Base-by-base conservation (phyloP, 2,113 vertebrate species). In the Odontophorus gujanensis region DNA sequence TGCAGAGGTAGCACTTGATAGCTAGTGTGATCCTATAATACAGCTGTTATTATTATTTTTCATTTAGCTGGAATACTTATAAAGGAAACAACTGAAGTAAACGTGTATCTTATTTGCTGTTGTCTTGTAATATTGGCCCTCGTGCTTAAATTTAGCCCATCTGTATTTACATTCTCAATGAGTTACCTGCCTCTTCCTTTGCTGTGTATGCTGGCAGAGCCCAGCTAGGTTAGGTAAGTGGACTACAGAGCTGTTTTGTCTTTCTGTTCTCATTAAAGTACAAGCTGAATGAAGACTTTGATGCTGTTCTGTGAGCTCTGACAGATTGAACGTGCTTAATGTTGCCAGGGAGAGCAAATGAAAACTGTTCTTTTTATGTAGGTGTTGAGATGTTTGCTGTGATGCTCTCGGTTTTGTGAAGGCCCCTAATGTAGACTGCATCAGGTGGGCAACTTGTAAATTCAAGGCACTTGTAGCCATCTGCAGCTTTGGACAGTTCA, bases 221-320 rank as follows among this genome's bases (percentile, higher is more conserved):
- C 7, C n/a, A 48, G 45, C 13, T n/a, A 1, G 19, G 13, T 0
- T 1, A 59, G 57, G 10, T 28, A 69, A 24, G 20, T 75, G 62
- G 12, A 15, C 78, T 53, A 3, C 15, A 18, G 38, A 58, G 26
- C n/a, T 67, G 38, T 21, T 76, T 40, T 34, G 9, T 66, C 59
- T 73, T 38, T 3, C 20, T 25, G 14, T 50, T 67, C 19, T 55
- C 36, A 71, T 57, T 22, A 74, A 30, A 30, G 43, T 53, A 38
- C 36, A 43, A 3, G 15, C 22, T 74, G 42, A 59, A 15, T 36
- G 58, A 80, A 1, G 26, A 9, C 32, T 81, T 61, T 61, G 43
- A 38, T 28, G 51, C 32, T 86, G 16, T 53, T 78, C 51, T 87
- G 28, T 59, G 43, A 73, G 57, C 28, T 19, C 19, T 76, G 58